phyloP scores from a whole-genome alignment of 2,113 vertebrate genomes.

The Hylia prasina region DNA sequence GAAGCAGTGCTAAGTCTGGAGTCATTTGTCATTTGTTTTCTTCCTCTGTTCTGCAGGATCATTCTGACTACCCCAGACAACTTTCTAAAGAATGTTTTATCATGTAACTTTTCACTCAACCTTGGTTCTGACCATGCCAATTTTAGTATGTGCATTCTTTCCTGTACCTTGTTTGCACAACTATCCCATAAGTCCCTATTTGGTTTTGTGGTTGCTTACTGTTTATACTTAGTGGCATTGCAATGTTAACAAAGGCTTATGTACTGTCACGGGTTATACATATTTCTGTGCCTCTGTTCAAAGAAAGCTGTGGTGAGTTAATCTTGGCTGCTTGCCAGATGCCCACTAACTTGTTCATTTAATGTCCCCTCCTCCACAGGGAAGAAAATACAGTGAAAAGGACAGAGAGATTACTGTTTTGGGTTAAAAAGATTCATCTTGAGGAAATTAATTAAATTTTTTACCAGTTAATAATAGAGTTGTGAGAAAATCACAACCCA shows the following conservation, averaged over 20 bases:
- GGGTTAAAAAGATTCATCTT: not conserved
- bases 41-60: not conserved
- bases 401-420: not conserved
- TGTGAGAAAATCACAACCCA: not conserved
- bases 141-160: not conserved
- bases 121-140: not conserved
- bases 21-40: not conserved
- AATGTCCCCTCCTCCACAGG: accelerated
- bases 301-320: not conserved
- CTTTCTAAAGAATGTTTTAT: not conserved
- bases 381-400: not conserved
- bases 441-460: not conserved
- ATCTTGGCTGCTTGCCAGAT: not conserved
- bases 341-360: not conserved
- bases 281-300: not conserved
- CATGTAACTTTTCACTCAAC: not conserved
- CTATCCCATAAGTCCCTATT: not conserved
- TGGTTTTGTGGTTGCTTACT: not conserved
- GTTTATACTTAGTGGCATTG: not conserved
- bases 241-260: not conserved
- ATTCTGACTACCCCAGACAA: not conserved
- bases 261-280: not conserved
- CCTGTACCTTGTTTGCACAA: not conserved
- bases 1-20: not conserved
- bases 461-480: not conserved